Percentiles rank a stretch among this genome's conserved stretches.
Evolutionary conservation across 2,113 vertebrate species (phyloP).

Genomic region (Athene noctua): DNA sequence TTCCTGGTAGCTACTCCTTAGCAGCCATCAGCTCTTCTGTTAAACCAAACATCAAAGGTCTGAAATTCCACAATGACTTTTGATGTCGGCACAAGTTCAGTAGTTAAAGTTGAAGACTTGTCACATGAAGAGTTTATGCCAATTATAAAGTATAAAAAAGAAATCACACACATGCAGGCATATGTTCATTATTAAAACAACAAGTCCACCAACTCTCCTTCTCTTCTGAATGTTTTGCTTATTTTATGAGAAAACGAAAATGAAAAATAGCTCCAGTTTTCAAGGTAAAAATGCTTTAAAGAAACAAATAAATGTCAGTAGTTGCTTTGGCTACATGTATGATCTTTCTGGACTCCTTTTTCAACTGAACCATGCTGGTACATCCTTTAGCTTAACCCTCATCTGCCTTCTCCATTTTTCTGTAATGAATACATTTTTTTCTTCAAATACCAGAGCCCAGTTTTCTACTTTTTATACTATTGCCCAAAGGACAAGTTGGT

Average conservation of each 20-base stretch:
- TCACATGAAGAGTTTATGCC: conserved; percentile 41
- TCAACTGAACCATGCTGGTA: neutral
- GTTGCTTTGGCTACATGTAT: neutral
- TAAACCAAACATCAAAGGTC: conserved; percentile 61
- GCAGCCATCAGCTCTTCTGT: conserved; percentile 44
- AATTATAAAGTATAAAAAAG: conserved; percentile 46
- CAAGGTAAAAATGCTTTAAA: conserved; percentile 45
- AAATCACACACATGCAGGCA: conserved; percentile 21
- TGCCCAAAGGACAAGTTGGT: neutral
- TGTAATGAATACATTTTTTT: neutral
- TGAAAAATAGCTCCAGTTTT: conserved; percentile 33
- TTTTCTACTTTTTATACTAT: neutral
- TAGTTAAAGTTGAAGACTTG: conserved; percentile 53
- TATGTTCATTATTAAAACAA: conserved; percentile 48
- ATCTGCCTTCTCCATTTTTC: neutral
- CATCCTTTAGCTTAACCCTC: conserved; percentile 18
- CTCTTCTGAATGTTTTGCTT: neutral
- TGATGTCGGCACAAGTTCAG: conserved; percentile 39
- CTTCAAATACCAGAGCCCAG: neutral
- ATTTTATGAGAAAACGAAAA: conserved; percentile 51
- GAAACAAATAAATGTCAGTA: neutral
- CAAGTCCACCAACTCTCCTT: neutral
- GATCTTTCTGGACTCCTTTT: neutral
- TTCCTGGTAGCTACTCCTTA: conserved; percentile 41
- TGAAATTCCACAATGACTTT: conserved; percentile 62